Percentiles rank a stretch among this genome's conserved stretches.
These are phyloP conservation scores for Crotalus horridus DNA, from an alignment of 2,113 vertebrate genomes.

Conservation along the genomic window DNA sequence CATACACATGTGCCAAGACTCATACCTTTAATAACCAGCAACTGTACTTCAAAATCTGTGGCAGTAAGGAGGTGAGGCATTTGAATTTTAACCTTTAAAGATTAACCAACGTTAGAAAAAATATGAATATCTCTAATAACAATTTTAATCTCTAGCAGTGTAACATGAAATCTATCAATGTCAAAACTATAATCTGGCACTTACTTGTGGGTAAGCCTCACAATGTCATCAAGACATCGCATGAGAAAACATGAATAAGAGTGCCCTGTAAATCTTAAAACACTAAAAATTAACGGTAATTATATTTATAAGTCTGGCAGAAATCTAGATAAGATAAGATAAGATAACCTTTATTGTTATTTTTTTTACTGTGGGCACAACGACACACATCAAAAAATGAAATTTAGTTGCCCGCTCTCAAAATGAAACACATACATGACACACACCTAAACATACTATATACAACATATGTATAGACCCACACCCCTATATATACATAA, in stretches of 20 bases:
- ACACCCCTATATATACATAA: no score
- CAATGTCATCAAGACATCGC: background rate
- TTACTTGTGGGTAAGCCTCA: background rate
- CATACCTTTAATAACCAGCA: slow-evolving; percentile 95
- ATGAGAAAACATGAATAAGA: background rate
- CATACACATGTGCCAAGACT: slow-evolving; percentile 95
- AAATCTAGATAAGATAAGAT: background rate
- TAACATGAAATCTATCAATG: background rate
- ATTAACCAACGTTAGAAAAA: background rate
- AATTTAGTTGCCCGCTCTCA: no score
- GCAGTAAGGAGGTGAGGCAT: slow-evolving; percentile 86
- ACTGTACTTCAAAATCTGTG: slow-evolving; percentile 97
- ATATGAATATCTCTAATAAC: background rate
- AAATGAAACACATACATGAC: no score
- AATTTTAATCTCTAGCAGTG: background rate
- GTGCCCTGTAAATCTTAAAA: background rate
- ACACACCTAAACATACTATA: no score
- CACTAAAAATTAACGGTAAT: background rate
- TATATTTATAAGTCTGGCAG: background rate
- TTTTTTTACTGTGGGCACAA: no score
- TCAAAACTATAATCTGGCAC: background rate
- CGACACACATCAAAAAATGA: no score
- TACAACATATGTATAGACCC: no score
- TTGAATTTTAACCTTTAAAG: background rate
- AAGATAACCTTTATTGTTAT: no score